Percentiles rank a stretch among this genome's conserved stretches.
Evolutionary conservation across 2,113 vertebrate species (phyloP).

Genomic region (Montifringilla adamsi): DNA sequence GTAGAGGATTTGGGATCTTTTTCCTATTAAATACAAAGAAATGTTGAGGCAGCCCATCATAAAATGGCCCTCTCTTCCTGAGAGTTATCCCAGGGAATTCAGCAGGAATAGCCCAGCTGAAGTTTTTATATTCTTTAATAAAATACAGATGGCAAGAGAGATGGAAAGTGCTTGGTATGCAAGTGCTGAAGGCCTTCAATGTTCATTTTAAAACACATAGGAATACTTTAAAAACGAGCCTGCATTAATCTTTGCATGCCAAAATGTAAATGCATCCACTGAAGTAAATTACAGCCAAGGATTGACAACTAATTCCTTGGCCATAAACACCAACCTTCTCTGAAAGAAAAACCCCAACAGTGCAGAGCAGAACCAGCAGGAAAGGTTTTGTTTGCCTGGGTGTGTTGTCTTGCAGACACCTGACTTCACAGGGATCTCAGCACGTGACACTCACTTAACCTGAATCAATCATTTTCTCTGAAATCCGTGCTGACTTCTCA

Average conservation of each 20-base stretch:
- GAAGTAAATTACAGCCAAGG: conserved; percentile 1
- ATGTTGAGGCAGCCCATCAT: neutral
- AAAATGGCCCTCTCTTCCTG: neutral
- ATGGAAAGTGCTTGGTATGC: conserved; percentile 7
- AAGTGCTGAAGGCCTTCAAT: neutral
- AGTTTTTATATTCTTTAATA: neutral
- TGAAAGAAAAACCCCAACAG: neutral
- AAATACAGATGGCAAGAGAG: neutral
- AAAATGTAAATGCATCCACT: neutral
- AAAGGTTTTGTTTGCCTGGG: neutral
- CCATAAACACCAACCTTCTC: neutral
- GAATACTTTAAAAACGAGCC: neutral
- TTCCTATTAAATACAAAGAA: neutral
- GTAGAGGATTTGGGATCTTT: neutral
- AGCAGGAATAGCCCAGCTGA: neutral
- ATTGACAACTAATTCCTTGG: conserved; percentile 4
- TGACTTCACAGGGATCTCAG: neutral
- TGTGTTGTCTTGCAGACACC: neutral
- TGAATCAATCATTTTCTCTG: neutral
- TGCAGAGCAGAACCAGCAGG: neutral
- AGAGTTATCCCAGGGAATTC: neutral
- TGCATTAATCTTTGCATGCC: neutral
- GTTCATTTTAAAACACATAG: neutral
- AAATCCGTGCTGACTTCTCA: neutral
- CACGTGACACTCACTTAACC: neutral